Evolutionary conservation across 2,888 invertebrate genomes (phyloP), one percentile per base, ranked within the genome.

Genomic region (Eupithecia abbreviata): DNA sequence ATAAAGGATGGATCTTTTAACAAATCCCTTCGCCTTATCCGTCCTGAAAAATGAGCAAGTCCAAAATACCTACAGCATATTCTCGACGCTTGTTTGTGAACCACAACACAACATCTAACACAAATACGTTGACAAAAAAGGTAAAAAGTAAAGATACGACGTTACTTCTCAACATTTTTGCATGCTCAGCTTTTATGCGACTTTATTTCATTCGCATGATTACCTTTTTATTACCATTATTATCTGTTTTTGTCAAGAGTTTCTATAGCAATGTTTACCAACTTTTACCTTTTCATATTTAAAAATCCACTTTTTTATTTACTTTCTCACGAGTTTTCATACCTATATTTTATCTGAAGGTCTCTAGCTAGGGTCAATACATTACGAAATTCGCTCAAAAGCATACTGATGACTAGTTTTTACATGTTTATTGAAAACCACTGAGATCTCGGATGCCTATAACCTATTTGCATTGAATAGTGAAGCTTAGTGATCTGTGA

Each of bases 161-260:
- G 6, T 74, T 66, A 55, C 73, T 74, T 74, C 69, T 70, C 42
- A 41, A n/a, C 55, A 73, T 75, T 74, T 75, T 62, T 67, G 58
- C 74, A 65, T 49, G 58, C 67, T 73, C 72, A 58, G 66, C 71
- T 30, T 71, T 72, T 69, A 76, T 75, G 55, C 65, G 73, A 74
- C 73, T 73, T 75, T 65, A 76, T 78, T 76, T 74, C 66, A 72
- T 69, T 76, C 70, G 66, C 72, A 70, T 72, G 65, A 68, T 49
- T 68, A 55, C 55, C 73, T 74, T 78, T 78, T 76, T 76, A 72
- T 70, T 66, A 67, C 65, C 47, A 69, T 72, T 74, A 55, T 62
- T 18, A 75, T 71, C 75, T 73, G 77, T 71, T 75, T 75, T 72
- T 71, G 49, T 67, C 41, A 74, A 66, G 65, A 75, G 72, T 66